These are phyloP conservation scores for Parazoanthus darwini DNA, from an alignment of 92 coral and sea anemone genomes.

Conservation along the genomic window DNA sequence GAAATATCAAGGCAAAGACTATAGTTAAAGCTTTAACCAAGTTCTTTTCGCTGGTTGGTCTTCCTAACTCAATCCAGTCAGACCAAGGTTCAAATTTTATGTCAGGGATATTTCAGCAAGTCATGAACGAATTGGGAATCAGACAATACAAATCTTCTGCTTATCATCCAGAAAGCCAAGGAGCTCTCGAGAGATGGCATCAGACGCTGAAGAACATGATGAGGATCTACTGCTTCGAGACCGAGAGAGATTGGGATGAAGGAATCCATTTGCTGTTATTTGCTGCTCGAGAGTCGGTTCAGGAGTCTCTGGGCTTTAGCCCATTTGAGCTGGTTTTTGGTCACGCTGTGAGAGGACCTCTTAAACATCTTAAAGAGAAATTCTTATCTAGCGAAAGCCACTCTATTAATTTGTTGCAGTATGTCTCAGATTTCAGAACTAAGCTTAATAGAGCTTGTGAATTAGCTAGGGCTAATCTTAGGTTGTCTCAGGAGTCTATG, in stretches of 20 bases:
- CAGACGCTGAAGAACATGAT: slow-evolving; percentile 31
- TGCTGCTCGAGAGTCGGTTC: slow-evolving; percentile 17
- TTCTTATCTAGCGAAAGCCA: slow-evolving; percentile 6
- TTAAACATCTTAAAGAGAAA: slow-evolving; percentile 15
- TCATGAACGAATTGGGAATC: slow-evolving; percentile 66
- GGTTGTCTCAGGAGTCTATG: slow-evolving; percentile 5
- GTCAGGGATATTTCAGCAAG: slow-evolving; percentile 67
- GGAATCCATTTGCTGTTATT: too few relatives aligned
- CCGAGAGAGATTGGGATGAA: slow-evolving; percentile 26
- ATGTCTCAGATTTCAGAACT: slow-evolving; percentile 3
- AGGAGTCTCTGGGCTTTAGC: slow-evolving; percentile 16
- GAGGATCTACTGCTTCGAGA: slow-evolving; percentile 6
- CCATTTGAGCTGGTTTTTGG: slow-evolving; percentile 15
- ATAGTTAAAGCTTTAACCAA: slow-evolving; percentile 58
- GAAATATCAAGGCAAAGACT: slow-evolving; percentile 58
- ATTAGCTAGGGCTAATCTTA: slow-evolving; percentile 14
- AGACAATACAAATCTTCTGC: slow-evolving; percentile 46
- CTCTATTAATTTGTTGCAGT: neutral
- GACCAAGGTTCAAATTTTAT: too few relatives aligned
- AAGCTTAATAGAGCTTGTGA: slow-evolving; percentile 15
- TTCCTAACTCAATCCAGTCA: slow-evolving; percentile 63
- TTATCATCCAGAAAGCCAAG: slow-evolving; percentile 68
- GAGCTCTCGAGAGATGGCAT: slow-evolving; percentile 39
- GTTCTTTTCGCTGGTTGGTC: slow-evolving; percentile 57
- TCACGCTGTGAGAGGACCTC: slow-evolving; percentile 29